Conservation (phyloP, 2,888 invertebrate species). For the Habrosyne pyritoides region DNA sequence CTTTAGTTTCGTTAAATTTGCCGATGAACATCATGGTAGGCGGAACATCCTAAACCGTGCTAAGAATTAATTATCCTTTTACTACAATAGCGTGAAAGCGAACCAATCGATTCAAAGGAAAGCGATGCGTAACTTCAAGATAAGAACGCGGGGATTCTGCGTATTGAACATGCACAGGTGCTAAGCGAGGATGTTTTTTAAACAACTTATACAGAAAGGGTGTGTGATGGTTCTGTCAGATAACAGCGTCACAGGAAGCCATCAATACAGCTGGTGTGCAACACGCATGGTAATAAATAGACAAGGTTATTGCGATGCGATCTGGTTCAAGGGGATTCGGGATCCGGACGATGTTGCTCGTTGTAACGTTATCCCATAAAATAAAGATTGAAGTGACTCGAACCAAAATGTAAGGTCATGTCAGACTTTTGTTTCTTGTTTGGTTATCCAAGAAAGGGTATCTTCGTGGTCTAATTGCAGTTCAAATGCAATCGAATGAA, state of each 20-base stretch:
- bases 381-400: slow-evolving; percentile 5
- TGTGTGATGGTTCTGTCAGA: slow-evolving; percentile 18
- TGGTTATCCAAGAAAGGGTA: not conserved
- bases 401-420: not conserved
- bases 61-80: not conserved
- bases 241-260: slow-evolving; percentile 48
- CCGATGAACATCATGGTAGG: not conserved
- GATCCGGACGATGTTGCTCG: slow-evolving; percentile 12
- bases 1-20: not conserved
- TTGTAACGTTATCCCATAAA: slow-evolving; percentile 15
- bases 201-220: not conserved
- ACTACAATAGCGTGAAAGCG: not conserved
- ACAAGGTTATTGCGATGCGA: slow-evolving; percentile 47
- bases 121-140: not conserved
- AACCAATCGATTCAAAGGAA: not conserved
- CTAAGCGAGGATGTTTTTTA: not conserved
- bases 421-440: not conserved
- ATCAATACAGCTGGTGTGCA: slow-evolving; percentile 50
- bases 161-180: slow-evolving; percentile 7
- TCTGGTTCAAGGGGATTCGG: slow-evolving; percentile 33
- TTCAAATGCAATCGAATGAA: not conserved
- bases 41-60: not conserved
- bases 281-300: slow-evolving; percentile 48
- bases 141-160: not conserved
- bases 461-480: not conserved